Base-by-base conservation (phyloP, 2,888 invertebrate species). In the Sepioteuthis lessoniana region DNA sequence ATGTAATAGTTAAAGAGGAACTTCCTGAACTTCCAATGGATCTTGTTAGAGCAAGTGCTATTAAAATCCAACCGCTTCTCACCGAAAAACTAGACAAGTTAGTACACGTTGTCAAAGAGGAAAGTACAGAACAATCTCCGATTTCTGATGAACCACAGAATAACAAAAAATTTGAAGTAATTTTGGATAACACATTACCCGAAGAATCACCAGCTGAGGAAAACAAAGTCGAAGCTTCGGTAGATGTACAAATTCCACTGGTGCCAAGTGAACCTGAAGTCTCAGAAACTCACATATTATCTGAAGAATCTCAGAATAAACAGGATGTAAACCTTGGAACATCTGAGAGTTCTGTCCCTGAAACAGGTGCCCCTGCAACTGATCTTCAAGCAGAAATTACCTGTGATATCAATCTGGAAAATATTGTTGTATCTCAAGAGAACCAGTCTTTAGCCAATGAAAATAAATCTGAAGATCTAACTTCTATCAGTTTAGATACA, bases 41-140 rank as follows among this genome's bases (percentile, higher is more conserved):
- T 92, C 25, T 92, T 31, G 46, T 92, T 19, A 92, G 28, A 92
- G 92, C 92, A 19, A 92, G 92, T 46, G 92, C 92, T 21, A 92
- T 92, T n/a, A 42, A 47, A 13, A 47, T 92, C 7, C 21, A 92
- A 28, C 92, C 92, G 16, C n/a, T 92, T 21, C 25, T 91, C 46
- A 91, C 91, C 4, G 42, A 42, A 42, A 91, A 92, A 25, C 42
- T 92, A 31, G 16, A 92, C n/a, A 92, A 42, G n/a, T 31, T 92
- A 10, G 47, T 92, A 4, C 31, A 31, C n/a, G 13, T 13, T 92
- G 46, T 7, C 19, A 25, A 46, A 47, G 92, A 92, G 31, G 92
- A 35, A 28, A n/a, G 46, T 42, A 91, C 28, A 28, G 38, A 42
- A 5, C 8, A n/a, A 42, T n/a, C 46, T 42, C 76, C 76, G 0